These are phyloP conservation scores for Mesaphorura yosii DNA, from an alignment of 1,140 invertebrate species.

Conservation along the genomic window DNA sequence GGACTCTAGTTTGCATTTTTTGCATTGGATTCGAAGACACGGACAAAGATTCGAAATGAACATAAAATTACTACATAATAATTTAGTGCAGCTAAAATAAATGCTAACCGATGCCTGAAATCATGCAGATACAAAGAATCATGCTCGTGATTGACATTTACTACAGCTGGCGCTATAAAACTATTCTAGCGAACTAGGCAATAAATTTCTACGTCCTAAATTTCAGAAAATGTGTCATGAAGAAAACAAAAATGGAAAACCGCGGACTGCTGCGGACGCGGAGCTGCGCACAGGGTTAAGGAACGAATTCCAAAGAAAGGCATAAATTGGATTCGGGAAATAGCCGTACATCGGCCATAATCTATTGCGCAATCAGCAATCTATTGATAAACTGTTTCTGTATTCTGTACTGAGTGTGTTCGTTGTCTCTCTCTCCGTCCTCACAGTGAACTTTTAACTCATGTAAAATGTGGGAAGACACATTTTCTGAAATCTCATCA, in stretches of 20 bases:
- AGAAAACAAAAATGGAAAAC: neutral
- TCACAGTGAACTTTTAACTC: slow-evolving; percentile 1
- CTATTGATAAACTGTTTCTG: too few species aligned
- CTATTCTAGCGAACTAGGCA: too few species aligned
- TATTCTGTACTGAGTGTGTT: too few species aligned
- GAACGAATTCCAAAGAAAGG: neutral
- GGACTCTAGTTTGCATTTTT: neutral
- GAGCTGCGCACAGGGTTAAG: too few species aligned
- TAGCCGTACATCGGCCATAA: too few species aligned
- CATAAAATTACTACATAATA: slow-evolving; percentile 7
- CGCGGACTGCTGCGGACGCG: neutral
- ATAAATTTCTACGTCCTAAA: slow-evolving; percentile 13
- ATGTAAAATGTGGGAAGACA: slow-evolving; percentile 55
- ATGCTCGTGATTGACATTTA: too few species aligned
- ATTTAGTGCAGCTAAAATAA: neutral
- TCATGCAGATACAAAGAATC: too few species aligned
- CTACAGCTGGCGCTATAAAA: too few species aligned
- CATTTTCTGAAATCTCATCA: slow-evolving; percentile 58
- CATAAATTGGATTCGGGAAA: too few species aligned
- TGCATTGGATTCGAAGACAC: slow-evolving; percentile 16
- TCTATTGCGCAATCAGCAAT: too few species aligned
- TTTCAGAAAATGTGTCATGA: slow-evolving; percentile 32
- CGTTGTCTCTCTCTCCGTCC: too few species aligned
- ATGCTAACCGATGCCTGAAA: neutral
- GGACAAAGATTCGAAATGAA: slow-evolving; percentile 10